Base-by-base conservation (phyloP, 2,888 invertebrate genomes). In the Axea sp. region DNA sequence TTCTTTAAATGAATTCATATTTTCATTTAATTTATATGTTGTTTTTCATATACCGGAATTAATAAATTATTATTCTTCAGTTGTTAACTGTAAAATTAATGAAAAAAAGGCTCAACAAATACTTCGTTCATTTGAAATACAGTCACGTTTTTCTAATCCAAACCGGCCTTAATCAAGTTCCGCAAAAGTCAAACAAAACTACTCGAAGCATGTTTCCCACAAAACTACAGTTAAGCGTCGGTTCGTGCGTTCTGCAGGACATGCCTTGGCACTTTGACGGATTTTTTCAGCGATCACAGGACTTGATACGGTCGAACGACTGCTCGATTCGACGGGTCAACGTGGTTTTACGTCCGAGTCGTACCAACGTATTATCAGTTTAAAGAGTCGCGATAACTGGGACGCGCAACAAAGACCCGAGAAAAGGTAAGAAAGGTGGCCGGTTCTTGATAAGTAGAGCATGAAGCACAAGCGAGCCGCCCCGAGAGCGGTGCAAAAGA, bases 381-480 rank as follows among this genome's bases (percentile, higher is more conserved):
- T 62, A 67, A 57, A 69, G 55, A 45, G 69, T 53, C 31, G 51
- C 41, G 71, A 69, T 76, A 76, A 76, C 71, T 76, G 67, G 64
- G 62, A 74, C 71, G 59, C 37, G 64, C 73, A 74, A 75, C 73
- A 72, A 73, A 73, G 69, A 73, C 41, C 49, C 49, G 43, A 49
- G 67, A 31, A 51, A 73, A 62, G 73, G 39, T 73, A 72, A 78
- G 77, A 80, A 78, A 76, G 80, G 80, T 79, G 80, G 78, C 80
- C 79, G 83, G 81, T 82, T 83, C 77, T 78, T 76, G 81, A 79
- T 80, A 85, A 85, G 83, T 85, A 84, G 85, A 84, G 85, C 85
- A 82, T 85, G 84, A 85, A 85, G 81, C 74, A 80, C 77, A 79
- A 77, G 80, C 76, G 77, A 80, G 76, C 62, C 59, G 65, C 51